Evolutionary conservation across 2,113 vertebrate species (phyloP).

Genomic region (Cyanoliseus patagonus): DNA sequence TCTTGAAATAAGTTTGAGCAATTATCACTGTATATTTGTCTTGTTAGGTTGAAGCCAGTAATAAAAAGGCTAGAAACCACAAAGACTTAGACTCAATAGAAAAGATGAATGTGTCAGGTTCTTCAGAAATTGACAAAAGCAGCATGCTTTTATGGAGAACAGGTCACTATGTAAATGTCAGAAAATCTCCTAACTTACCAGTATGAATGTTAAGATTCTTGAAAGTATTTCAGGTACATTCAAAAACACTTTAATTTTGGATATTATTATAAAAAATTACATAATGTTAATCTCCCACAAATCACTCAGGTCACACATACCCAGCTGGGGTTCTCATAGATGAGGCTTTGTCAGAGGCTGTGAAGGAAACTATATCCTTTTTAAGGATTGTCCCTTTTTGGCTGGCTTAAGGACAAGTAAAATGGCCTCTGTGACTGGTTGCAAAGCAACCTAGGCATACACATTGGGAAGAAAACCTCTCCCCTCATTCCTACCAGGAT

Average conservation of each 20-base stretch:
- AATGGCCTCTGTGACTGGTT: background rate
- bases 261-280: background rate
- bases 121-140: background rate
- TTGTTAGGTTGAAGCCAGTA: constrained; percentile 61
- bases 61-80: constrained; percentile 46
- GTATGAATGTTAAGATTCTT: constrained; percentile 7
- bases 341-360: background rate
- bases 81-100: constrained; percentile 37
- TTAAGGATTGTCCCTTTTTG: background rate
- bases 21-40: constrained; percentile 58
- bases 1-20: constrained; percentile 70
- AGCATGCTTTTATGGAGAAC: background rate
- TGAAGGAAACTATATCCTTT: background rate
- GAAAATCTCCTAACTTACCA: constrained; percentile 10
- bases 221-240: background rate
- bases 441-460: background rate
- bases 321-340: background rate
- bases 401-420: background rate
- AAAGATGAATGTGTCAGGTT: constrained; percentile 23
- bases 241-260: background rate
- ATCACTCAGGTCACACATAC: background rate
- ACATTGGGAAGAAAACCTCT: background rate
- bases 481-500: background rate
- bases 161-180: constrained; percentile 20
- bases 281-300: background rate